These are phyloP conservation scores for Syrista parreyssii DNA, from an alignment of 2,888 invertebrate genomes.

Conservation along the genomic window DNA sequence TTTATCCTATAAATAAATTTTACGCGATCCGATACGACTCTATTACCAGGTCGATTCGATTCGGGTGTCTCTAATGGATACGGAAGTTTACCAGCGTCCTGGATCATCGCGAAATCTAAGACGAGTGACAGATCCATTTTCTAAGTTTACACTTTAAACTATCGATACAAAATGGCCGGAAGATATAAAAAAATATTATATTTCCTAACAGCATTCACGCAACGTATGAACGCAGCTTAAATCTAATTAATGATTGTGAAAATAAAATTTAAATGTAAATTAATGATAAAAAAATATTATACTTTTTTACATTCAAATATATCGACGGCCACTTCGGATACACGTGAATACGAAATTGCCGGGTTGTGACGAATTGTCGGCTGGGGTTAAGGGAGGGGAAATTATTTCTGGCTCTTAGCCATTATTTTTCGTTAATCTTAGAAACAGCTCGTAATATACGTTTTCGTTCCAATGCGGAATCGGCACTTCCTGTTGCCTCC, in stretches of 20 bases:
- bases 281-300: background rate
- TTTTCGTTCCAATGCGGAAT: conserved; percentile 3
- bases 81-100: background rate
- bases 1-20: background rate
- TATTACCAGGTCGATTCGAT: background rate
- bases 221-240: background rate
- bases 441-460: conserved; percentile 31
- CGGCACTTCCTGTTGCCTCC: background rate
- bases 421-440: conserved; percentile 41
- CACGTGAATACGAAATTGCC: conserved; percentile 20
- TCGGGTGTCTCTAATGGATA: background rate
- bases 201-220: background rate
- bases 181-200: background rate
- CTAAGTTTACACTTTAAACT: background rate
- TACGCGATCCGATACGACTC: background rate
- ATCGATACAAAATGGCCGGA: background rate
- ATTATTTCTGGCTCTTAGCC: conserved; percentile 10
- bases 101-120: background rate
- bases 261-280: background rate
- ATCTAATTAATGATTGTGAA: background rate
- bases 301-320: background rate
- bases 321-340: background rate
- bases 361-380: conserved; percentile 31
- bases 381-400: conserved; percentile 11
- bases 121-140: background rate